A percentile compares a stretch with the other conserved stretches of the same genome.
Evolutionary conservation across 2,888 invertebrate genomes (phyloP).

Genomic region (Xestia sexstrigata): DNA sequence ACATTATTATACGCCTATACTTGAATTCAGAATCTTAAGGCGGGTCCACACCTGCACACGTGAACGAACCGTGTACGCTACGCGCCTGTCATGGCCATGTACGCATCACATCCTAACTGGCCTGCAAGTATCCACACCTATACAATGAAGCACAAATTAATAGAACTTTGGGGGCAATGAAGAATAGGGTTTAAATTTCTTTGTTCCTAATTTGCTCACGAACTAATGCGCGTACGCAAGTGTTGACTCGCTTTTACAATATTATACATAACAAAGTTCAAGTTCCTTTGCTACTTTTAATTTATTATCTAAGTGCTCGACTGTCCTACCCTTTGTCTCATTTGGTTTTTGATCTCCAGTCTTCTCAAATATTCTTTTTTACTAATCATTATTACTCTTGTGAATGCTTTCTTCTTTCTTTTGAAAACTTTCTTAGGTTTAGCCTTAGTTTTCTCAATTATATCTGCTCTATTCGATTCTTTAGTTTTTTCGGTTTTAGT

Average conservation of each 20-base stretch:
- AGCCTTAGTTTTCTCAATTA: background rate
- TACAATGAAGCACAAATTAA: background rate
- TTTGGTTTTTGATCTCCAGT: constrained; percentile 64
- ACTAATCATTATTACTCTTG: constrained; percentile 70
- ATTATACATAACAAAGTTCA: background rate
- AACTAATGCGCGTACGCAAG: background rate
- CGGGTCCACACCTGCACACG: background rate
- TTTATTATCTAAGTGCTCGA: background rate
- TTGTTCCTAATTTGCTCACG: background rate
- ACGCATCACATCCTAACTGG: background rate
- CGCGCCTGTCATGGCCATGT: background rate
- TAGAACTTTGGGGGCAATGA: background rate
- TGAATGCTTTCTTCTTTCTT: constrained; percentile 36
- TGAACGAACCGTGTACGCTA: background rate
- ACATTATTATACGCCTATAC: background rate
- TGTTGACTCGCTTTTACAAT: background rate
- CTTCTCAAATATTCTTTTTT: constrained; percentile 73
- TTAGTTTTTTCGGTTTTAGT: background rate
- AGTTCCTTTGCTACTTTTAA: background rate
- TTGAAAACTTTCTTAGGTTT: background rate
- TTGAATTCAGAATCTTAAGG: background rate
- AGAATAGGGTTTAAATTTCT: too few species aligned
- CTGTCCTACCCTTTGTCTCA: constrained; percentile 44
- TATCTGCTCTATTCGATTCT: background rate
- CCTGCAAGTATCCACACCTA: background rate